Evolutionary conservation across 2,888 invertebrate species (phyloP).

Genomic region (Drosophila stalkeri): DNA sequence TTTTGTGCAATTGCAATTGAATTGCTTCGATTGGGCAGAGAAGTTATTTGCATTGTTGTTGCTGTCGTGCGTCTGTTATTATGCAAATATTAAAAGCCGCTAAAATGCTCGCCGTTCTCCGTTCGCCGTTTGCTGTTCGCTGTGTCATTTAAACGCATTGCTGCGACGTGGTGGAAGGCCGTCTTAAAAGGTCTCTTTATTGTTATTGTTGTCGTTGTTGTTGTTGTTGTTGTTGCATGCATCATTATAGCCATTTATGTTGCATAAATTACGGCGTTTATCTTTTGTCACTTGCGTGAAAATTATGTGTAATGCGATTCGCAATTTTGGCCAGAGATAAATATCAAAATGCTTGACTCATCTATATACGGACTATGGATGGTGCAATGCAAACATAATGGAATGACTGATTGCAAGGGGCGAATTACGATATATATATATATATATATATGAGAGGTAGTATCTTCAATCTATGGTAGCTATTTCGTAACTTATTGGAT

Average conservation of each 20-base stretch:
- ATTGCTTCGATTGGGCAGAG: slow-evolving; percentile 62
- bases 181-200: slow-evolving; percentile 19
- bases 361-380: background rate
- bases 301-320: slow-evolving; percentile 32
- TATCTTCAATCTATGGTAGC: no score
- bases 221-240: slow-evolving; percentile 43
- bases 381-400: background rate
- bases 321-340: slow-evolving; percentile 7
- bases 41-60: slow-evolving; percentile 25
- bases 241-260: slow-evolving; percentile 73
- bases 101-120: slow-evolving; percentile 78
- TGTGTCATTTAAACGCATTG: slow-evolving; percentile 72
- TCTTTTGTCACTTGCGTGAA: slow-evolving; percentile 57
- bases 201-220: slow-evolving; percentile 14
- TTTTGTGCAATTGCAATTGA: slow-evolving; percentile 55
- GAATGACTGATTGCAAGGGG: background rate
- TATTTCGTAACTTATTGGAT: no score
- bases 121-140: no score
- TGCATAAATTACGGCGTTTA: slow-evolving; percentile 81
- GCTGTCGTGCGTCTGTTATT: slow-evolving; percentile 79
- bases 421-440: background rate
- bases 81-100: slow-evolving; percentile 79
- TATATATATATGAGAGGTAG: no score
- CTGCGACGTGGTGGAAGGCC: slow-evolving; percentile 43
- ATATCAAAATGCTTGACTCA: slow-evolving; percentile 15